Percentiles rank a stretch among this genome's conserved stretches.
Evolutionary conservation across 1,140 invertebrate species (phyloP).

Genomic region (Leptoteleia sp.): DNA sequence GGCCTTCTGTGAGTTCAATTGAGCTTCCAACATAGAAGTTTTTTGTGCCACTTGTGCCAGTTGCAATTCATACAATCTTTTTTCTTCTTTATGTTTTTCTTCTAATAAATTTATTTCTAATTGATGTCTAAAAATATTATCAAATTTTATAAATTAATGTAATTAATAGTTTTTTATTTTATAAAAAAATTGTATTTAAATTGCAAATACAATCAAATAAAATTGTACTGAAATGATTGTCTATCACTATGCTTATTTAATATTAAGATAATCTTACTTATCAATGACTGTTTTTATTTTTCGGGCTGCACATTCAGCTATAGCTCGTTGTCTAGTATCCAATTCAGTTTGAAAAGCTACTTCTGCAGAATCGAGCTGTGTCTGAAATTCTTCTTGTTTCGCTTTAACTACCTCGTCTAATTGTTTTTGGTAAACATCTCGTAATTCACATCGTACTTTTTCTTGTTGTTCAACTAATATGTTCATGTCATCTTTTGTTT

Average conservation of each 20-base stretch:
- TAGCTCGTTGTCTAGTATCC: constrained; percentile 84
- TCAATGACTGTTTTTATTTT: constrained; percentile 88
- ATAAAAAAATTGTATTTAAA: too few relatives aligned
- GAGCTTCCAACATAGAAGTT: constrained; percentile 83
- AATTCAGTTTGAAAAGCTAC: constrained; percentile 84
- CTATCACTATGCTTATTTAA: too few relatives aligned
- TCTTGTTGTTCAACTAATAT: constrained; percentile 83
- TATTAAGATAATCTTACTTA: constrained; percentile 85
- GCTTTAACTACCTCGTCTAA: constrained; percentile 87
- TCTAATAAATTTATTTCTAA: constrained; percentile 88
- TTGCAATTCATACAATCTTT: constrained; percentile 85
- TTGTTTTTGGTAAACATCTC: constrained; percentile 89
- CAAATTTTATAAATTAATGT: too few relatives aligned
- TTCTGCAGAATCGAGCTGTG: constrained; percentile 86
- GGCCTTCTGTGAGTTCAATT: constrained; percentile 82
- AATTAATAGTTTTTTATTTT: too few relatives aligned
- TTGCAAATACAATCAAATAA: too few relatives aligned
- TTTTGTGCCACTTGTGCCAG: constrained; percentile 85
- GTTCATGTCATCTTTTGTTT: constrained; percentile 82
- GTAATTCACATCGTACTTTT: constrained; percentile 85
- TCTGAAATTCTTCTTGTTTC: constrained; percentile 89
- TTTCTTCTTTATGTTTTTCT: constrained; percentile 89
- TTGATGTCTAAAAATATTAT: constrained; percentile 86
- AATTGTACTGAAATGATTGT: too few relatives aligned
- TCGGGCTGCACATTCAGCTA: constrained; percentile 86